Conservation (phyloP, 2,113 vertebrate genomes). For the Chitala chitala region DNA sequence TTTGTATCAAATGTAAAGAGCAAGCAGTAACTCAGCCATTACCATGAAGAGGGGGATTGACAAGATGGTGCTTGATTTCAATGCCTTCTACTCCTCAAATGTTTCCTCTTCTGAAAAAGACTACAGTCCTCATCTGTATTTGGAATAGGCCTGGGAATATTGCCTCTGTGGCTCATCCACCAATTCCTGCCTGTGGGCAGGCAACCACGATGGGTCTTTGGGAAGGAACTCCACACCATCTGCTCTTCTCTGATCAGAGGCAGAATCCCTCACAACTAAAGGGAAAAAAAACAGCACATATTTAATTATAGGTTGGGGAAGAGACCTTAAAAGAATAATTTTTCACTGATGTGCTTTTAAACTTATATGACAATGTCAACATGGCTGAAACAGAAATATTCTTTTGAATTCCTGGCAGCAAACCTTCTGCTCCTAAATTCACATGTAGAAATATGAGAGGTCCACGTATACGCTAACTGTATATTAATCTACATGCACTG, state of each 20-base stretch:
- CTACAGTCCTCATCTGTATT: background rate
- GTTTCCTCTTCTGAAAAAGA: background rate
- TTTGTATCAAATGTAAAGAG: no score
- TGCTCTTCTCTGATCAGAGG: background rate
- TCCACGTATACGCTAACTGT: no score
- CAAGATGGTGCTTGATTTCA: no score
- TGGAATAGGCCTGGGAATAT: background rate
- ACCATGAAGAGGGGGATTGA: no score
- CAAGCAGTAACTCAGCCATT: no score
- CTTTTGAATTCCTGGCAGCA: background rate
- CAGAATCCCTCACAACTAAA: background rate
- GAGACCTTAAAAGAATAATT: conserved; percentile 8
- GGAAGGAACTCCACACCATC: background rate
- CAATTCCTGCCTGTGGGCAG: background rate
- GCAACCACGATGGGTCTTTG: background rate
- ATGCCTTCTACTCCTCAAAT: background rate
- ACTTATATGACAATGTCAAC: background rate
- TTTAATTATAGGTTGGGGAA: conserved; percentile 16
- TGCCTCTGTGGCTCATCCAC: background rate
- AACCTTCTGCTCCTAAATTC: background rate
- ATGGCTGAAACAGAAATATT: background rate
- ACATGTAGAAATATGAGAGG: background rate
- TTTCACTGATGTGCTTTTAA: conserved; percentile 8
- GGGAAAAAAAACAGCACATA: conserved; percentile 10
- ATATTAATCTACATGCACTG: no score